Conservation (phyloP, 1,140 invertebrate genomes). For the Zaprionus vittiger region DNA sequence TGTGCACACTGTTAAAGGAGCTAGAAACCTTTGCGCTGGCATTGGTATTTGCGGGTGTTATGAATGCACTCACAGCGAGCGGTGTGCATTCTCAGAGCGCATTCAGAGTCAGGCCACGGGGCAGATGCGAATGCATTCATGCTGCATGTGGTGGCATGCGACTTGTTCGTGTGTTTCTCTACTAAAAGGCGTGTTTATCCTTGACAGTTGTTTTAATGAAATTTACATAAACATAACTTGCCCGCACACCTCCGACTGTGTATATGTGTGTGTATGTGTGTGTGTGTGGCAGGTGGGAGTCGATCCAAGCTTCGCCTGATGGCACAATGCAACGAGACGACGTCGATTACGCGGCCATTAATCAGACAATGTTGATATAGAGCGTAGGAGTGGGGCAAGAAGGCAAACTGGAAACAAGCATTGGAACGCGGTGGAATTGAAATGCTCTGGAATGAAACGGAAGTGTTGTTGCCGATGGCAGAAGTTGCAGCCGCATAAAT, state of each 20-base stretch:
- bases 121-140: constrained; percentile 1
- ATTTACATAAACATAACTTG: constrained; percentile 38
- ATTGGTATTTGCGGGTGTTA: neutral
- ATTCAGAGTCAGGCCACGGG: constrained; percentile 1
- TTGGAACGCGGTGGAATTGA: constrained; percentile 8
- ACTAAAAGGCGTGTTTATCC: constrained; percentile 18
- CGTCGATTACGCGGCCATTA: constrained; percentile 33
- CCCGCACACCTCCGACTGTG: neutral
- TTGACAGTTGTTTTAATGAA: constrained; percentile 50
- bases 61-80: constrained; percentile 3
- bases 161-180: constrained; percentile 9
- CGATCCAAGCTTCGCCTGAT: constrained; percentile 4
- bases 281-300: constrained; percentile 11
- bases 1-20: neutral
- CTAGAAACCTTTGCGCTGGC: neutral
- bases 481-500: constrained; percentile 56
- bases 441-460: neutral
- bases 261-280: constrained; percentile 5
- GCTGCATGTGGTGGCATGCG: neutral
- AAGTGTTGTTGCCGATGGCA: constrained; percentile 23
- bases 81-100: neutral
- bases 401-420: constrained; percentile 7
- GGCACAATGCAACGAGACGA: constrained; percentile 46
- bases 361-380: constrained; percentile 18
- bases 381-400: neutral